These are phyloP conservation scores for Dolichallabes microphthalmus DNA, from an alignment of 2,113 vertebrate genomes.

Conservation along the genomic window DNA sequence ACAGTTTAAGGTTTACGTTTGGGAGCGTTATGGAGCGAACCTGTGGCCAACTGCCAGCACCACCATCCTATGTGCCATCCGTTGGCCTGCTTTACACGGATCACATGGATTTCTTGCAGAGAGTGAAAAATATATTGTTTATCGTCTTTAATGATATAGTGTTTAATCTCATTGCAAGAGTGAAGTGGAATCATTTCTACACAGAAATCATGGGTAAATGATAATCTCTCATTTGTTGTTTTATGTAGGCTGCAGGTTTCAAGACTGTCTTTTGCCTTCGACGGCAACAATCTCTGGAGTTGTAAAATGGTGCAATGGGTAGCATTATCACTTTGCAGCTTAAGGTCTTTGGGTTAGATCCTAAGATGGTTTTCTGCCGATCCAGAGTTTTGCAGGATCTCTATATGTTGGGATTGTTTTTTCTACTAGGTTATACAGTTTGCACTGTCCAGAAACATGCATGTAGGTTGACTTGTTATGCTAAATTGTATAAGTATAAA, in stretches of 20 bases:
- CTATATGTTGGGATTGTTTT: not conserved
- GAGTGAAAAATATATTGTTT: constrained; percentile 57
- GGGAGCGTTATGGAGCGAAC: constrained; percentile 57
- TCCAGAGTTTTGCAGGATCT: not conserved
- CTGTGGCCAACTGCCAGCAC: constrained; percentile 63
- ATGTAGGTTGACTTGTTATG: not conserved
- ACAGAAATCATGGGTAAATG: constrained; percentile 58
- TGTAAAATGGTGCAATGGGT: no score
- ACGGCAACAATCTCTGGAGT: not conserved
- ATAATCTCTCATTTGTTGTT: not conserved
- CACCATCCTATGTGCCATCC: constrained; percentile 67
- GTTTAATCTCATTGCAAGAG: not conserved
- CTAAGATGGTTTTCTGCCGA: not conserved
- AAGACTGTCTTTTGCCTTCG: not conserved
- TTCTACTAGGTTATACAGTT: not conserved
- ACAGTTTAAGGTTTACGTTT: constrained; percentile 55
- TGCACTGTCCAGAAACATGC: not conserved
- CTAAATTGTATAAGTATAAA: not conserved
- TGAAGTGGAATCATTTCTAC: constrained; percentile 48
- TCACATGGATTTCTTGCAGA: constrained; percentile 63
- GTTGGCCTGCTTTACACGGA: not conserved
- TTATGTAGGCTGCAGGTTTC: not conserved
- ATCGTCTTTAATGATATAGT: constrained; percentile 52
- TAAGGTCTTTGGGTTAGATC: not conserved
- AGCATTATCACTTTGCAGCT: no score